Evolutionary conservation across 2,888 invertebrate species (phyloP).

Genomic region (Sipha maydis): DNA sequence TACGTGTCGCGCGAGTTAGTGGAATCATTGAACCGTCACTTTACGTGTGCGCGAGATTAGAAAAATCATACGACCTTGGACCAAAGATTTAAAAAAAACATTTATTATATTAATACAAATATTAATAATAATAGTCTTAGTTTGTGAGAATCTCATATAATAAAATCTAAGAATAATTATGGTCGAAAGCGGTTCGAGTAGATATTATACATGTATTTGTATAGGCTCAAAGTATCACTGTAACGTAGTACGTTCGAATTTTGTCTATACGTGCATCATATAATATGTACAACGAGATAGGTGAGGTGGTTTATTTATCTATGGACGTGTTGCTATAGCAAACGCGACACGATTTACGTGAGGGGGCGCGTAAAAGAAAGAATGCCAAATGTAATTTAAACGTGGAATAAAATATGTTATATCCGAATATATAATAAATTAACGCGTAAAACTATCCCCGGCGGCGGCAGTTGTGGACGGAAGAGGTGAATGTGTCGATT

Average conservation of each 20-base stretch:
- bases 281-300: too few species aligned
- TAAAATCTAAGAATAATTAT: not conserved
- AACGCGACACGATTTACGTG: slow-evolving; percentile 8
- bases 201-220: not conserved
- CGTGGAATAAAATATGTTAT: not conserved
- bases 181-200: not conserved
- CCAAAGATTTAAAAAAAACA: not conserved
- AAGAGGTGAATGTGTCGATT: not conserved
- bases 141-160: not conserved
- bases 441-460: not conserved
- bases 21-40: slow-evolving; percentile 4
- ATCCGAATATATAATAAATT: not conserved
- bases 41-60: not conserved
- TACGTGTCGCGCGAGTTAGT: not conserved
- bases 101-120: too few species aligned
- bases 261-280: too few species aligned
- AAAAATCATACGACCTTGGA: not conserved
- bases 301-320: not conserved
- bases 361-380: not conserved
- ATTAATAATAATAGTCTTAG: not conserved
- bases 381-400: not conserved
- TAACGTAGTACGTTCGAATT: too few species aligned
- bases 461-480: not conserved
- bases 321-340: not conserved
- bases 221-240: too few species aligned